phyloP scores from a whole-genome alignment of 2,113 vertebrate species.

The Coryphaenoides rupestris region DNA sequence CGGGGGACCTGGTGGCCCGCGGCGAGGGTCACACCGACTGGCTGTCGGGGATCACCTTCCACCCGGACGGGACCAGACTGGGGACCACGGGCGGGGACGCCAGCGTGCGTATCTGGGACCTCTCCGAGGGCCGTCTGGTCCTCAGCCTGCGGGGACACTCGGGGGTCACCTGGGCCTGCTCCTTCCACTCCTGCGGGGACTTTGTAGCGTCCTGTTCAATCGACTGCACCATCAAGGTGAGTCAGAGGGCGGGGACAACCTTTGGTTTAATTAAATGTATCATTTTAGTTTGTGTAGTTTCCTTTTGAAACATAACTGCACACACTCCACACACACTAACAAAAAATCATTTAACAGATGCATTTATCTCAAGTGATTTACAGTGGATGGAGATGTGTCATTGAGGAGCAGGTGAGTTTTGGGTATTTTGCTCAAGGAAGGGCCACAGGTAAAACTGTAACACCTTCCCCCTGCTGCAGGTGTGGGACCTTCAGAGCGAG shows the following conservation, averaged over 20 bases:
- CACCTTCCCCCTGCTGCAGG: slow-evolving; percentile 39
- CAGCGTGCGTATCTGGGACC: slow-evolving; percentile 74
- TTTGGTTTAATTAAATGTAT: too few species aligned
- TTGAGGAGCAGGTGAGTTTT: too few species aligned
- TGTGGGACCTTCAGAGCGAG: slow-evolving; percentile 80
- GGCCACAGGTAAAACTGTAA: too few species aligned
- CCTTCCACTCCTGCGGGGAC: slow-evolving; percentile 75
- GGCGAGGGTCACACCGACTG: slow-evolving; percentile 79
- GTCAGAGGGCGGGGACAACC: not conserved
- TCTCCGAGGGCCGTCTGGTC: slow-evolving; percentile 40
- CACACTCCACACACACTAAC: too few species aligned
- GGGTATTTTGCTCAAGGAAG: too few species aligned
- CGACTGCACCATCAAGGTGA: slow-evolving; percentile 61
- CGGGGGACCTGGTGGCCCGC: slow-evolving; percentile 68
- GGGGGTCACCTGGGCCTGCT: slow-evolving; percentile 71
- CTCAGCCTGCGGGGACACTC: slow-evolving; percentile 66
- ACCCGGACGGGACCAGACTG: slow-evolving; percentile 71
- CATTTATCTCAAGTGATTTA: too few species aligned
- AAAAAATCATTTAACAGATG: too few species aligned
- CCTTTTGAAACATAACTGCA: too few species aligned
- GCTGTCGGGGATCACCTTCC: slow-evolving; percentile 77
- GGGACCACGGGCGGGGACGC: slow-evolving; percentile 73
- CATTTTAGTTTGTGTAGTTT: too few species aligned
- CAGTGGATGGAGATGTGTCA: too few species aligned
- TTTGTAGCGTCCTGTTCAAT: slow-evolving; percentile 83